phyloP scores from a whole-genome alignment of 2,113 vertebrate genomes.

The Archilochus colubris region DNA sequence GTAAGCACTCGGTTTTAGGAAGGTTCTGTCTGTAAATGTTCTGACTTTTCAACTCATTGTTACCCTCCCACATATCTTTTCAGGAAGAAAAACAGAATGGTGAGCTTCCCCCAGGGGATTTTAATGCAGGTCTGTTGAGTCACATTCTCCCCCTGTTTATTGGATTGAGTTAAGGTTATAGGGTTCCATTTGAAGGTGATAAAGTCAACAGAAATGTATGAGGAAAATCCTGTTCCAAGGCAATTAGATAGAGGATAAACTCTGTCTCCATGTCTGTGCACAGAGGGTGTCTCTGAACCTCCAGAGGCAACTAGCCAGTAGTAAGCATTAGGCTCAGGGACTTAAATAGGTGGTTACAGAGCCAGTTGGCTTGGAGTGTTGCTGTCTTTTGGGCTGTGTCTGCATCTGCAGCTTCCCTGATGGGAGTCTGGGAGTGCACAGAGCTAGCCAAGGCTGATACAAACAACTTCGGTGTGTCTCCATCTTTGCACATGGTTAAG shows the following conservation, averaged over 20 bases:
- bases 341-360: not conserved
- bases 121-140: slow-evolving; percentile 55
- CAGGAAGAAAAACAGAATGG: slow-evolving; percentile 49
- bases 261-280: not conserved
- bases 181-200: not conserved
- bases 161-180: not conserved
- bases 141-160: slow-evolving; percentile 13
- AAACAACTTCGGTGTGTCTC: not conserved
- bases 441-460: not conserved
- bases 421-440: not conserved
- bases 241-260: not conserved
- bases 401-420: not conserved
- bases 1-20: slow-evolving; percentile 16
- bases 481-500: not conserved
- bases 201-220: not conserved
- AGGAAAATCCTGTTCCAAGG: slow-evolving; percentile 25
- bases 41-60: slow-evolving; percentile 63
- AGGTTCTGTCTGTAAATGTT: slow-evolving; percentile 55
- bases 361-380: not conserved
- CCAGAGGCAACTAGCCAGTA: not conserved
- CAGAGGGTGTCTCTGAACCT: not conserved
- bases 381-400: not conserved
- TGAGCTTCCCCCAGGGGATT: slow-evolving; percentile 48
- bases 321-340: not conserved
- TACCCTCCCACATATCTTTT: slow-evolving; percentile 50